These are phyloP conservation scores for Chaitophorus viminalis DNA, from an alignment of 2,888 invertebrate genomes.

Conservation along the genomic window DNA sequence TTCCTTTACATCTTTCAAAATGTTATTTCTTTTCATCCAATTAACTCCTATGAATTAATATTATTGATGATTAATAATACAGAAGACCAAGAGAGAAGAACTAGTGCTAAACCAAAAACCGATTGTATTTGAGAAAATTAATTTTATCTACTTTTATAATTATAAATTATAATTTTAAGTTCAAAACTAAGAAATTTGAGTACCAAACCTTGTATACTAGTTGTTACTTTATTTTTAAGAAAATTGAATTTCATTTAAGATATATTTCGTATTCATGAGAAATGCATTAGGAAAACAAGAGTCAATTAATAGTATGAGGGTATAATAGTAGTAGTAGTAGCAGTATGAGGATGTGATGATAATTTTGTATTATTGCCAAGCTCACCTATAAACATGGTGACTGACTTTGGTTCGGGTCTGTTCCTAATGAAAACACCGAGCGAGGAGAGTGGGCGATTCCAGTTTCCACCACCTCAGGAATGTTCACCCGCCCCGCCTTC, in stretches of 20 bases:
- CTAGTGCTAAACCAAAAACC: neutral
- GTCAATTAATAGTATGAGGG: conserved; percentile 15
- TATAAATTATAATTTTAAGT: neutral
- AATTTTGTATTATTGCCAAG: conserved; percentile 68
- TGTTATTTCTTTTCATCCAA: conserved; percentile 24
- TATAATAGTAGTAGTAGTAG: conserved; percentile 7
- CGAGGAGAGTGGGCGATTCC: conserved; percentile 82
- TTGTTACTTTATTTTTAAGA: neutral
- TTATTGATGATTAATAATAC: conserved; percentile 12
- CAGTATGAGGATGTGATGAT: conserved; percentile 58
- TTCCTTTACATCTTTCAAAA: conserved; percentile 18
- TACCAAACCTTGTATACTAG: neutral
- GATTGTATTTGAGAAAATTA: neutral
- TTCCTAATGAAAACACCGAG: conserved; percentile 92
- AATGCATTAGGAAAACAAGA: conserved; percentile 15
- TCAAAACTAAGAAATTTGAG: neutral
- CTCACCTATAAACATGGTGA: conserved; percentile 93
- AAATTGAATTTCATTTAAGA: neutral
- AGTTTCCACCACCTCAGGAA: conserved; percentile 72
- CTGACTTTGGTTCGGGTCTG: conserved; percentile 93
- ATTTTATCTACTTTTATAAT: neutral
- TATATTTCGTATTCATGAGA: neutral
- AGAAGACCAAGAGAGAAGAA: conserved; percentile 4
- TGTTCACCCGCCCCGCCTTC: conserved; percentile 69
- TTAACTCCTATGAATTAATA: neutral